Evolutionary conservation across 1,140 invertebrate genomes (phyloP).

Genomic region (Diploscapter pachys): DNA sequence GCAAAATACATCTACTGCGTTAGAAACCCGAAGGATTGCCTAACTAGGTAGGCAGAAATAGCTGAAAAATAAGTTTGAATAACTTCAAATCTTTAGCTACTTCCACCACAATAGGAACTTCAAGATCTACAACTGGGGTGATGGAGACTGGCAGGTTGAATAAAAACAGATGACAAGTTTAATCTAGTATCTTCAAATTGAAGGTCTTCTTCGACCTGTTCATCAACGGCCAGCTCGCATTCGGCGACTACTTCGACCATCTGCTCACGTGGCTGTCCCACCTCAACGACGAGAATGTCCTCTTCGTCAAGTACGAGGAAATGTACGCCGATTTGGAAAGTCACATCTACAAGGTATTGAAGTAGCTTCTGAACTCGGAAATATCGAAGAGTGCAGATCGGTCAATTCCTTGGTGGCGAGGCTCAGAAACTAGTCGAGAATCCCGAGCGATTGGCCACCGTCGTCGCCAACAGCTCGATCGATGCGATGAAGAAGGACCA

Average conservation of each 20-base stretch:
- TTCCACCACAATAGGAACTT: constrained; percentile 56
- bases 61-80: not conserved
- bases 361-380: not conserved
- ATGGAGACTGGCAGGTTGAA: constrained; percentile 40
- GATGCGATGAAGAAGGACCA: constrained; percentile 57
- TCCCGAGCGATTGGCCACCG: constrained; percentile 27
- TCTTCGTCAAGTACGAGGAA: constrained; percentile 58
- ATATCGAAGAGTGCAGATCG: constrained; percentile 36
- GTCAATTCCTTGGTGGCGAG: constrained; percentile 53
- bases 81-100: constrained; percentile 38
- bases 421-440: constrained; percentile 45
- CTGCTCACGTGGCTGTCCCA: constrained; percentile 56
- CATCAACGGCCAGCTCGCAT: constrained; percentile 53
- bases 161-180: no score
- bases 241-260: constrained; percentile 61
- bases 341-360: constrained; percentile 38
- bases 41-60: constrained; percentile 27
- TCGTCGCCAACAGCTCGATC: constrained; percentile 46
- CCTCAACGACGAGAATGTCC: constrained; percentile 50
- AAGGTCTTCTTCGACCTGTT: constrained; percentile 59
- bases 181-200: constrained; percentile 14
- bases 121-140: constrained; percentile 53
- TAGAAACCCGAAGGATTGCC: constrained; percentile 52
- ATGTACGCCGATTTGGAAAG: constrained; percentile 48
- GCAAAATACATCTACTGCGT: constrained; percentile 55